Conservation (phyloP, 2,888 invertebrate species). For the Parascotia fuliginaria region DNA sequence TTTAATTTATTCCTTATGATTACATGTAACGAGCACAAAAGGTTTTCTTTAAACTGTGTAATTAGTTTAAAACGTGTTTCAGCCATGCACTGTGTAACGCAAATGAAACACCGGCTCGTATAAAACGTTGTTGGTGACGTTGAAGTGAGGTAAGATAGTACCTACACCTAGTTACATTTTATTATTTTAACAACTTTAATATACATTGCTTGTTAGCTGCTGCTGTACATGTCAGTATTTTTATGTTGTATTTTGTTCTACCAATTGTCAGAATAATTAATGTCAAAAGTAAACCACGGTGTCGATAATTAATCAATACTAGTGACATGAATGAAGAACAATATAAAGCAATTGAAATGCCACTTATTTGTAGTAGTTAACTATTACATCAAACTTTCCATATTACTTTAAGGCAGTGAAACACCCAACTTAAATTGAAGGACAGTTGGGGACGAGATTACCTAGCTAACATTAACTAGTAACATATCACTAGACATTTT, state of each 20-base stretch:
- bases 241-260: slow-evolving; percentile 22
- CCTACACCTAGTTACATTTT: slow-evolving; percentile 47
- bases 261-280: slow-evolving; percentile 13
- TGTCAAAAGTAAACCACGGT: slow-evolving; percentile 30
- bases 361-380: slow-evolving; percentile 81
- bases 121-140: slow-evolving; percentile 25
- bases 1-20: slow-evolving; percentile 33
- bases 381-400: slow-evolving; percentile 77
- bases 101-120: slow-evolving; percentile 29
- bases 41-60: slow-evolving; percentile 29
- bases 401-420: slow-evolving; percentile 85
- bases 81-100: slow-evolving; percentile 15
- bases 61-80: background rate
- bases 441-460: slow-evolving; percentile 85
- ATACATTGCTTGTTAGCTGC: slow-evolving; percentile 39
- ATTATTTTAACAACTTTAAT: slow-evolving; percentile 51
- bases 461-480: slow-evolving; percentile 85
- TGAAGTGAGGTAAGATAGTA: slow-evolving; percentile 66
- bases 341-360: slow-evolving; percentile 68
- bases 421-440: slow-evolving; percentile 84
- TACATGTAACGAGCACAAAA: slow-evolving; percentile 38
- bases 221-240: slow-evolving; percentile 37
- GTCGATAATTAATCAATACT: slow-evolving; percentile 35
- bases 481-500: slow-evolving; percentile 83
- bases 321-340: slow-evolving; percentile 56